Percentiles rank a stretch among this genome's conserved stretches.
Conservation (phyloP, 2,113 vertebrate genomes). For the mouse (Mus musculus) region GRCm39 chr9:90502501-90503000, state of each 20-base stretch:
- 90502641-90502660: not conserved
- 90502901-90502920: not conserved
- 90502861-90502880: not conserved
- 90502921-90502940: not conserved
- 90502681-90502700: not conserved
- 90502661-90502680: not conserved
- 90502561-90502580: no score
- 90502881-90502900: not conserved
- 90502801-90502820: not conserved
- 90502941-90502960: not conserved
- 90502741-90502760: not conserved
- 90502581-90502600: no score
- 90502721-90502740: not conserved
- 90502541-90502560: no score
- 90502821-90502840: not conserved
- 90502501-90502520: not conserved
- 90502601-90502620: no score
- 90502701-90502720: not conserved
- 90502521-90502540: not conserved
- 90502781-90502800: not conserved
- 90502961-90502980: slow-evolving; percentile 16
- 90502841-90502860: not conserved
- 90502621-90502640: no score
- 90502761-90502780: not conserved
- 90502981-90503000: slow-evolving; percentile 23